Evolutionary conservation across 2,888 invertebrate genomes (phyloP).

Genomic region (Parnassius orleans): DNA sequence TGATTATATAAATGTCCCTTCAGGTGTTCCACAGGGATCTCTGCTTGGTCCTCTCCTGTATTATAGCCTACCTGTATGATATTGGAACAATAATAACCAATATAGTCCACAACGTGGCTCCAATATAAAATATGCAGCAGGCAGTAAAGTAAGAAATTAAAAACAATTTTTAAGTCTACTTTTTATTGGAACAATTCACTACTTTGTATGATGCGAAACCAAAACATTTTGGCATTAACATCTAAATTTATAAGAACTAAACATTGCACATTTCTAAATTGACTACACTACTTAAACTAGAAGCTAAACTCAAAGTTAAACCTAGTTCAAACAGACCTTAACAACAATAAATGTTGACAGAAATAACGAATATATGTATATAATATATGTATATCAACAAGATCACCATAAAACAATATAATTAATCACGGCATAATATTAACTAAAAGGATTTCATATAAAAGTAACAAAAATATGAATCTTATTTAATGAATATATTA

Average conservation of each 20-base stretch:
- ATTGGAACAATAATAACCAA: too few relatives aligned
- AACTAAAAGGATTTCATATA: slow-evolving; percentile 13
- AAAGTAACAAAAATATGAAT: slow-evolving; percentile 24
- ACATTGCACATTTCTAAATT: slow-evolving; percentile 72
- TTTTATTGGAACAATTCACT: slow-evolving; percentile 75
- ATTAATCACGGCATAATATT: slow-evolving; percentile 16
- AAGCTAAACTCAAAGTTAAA: slow-evolving; percentile 16
- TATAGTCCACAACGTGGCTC: too few relatives aligned
- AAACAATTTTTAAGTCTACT: slow-evolving; percentile 49
- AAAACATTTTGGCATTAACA: slow-evolving; percentile 71
- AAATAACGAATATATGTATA: slow-evolving; percentile 9
- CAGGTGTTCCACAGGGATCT: too few relatives aligned
- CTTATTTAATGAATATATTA: slow-evolving; percentile 18
- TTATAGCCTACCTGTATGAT: too few relatives aligned
- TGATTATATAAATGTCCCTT: too few relatives aligned
- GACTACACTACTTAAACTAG: slow-evolving; percentile 36
- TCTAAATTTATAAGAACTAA: slow-evolving; percentile 62
- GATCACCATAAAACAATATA: slow-evolving; percentile 14
- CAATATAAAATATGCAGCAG: too few relatives aligned
- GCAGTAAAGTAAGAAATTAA: slow-evolving; percentile 33
- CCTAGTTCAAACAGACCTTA: slow-evolving; percentile 14
- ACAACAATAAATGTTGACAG: slow-evolving; percentile 6
- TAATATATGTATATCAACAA: slow-evolving; percentile 7
- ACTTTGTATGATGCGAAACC: slow-evolving; percentile 73
- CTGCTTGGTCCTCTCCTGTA: too few relatives aligned